Conservation (phyloP, 2,888 invertebrate genomes). For the Cryptus viduatorius region DNA sequence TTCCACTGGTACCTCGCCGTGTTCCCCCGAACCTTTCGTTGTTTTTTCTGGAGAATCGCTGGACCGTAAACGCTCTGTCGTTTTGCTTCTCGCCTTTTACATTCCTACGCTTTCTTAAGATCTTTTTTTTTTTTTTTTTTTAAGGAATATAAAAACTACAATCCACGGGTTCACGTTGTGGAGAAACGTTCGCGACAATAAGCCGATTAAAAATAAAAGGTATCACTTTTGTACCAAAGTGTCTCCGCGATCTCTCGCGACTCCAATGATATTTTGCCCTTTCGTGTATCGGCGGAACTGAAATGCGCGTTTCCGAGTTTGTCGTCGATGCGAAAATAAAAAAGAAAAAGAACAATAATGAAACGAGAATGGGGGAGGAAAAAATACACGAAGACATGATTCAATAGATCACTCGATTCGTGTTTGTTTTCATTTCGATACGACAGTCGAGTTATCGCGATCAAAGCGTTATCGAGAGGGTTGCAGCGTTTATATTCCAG, state of each 20-base stretch:
- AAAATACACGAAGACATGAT: constrained; percentile 9
- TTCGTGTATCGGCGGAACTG: background rate
- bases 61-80: constrained; percentile 27
- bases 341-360: background rate
- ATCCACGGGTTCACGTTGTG: background rate
- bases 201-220: constrained; percentile 12
- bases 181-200: background rate
- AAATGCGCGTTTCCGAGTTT: background rate
- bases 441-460: constrained; percentile 43
- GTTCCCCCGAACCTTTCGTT: background rate
- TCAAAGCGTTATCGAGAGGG: constrained; percentile 59
- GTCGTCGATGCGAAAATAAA: background rate
- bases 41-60: constrained; percentile 23
- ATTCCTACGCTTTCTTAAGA: background rate
- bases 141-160: background rate
- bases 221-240: background rate
- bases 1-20: constrained; percentile 18
- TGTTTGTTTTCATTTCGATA: constrained; percentile 47
- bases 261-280: background rate
- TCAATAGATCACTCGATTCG: constrained; percentile 31
- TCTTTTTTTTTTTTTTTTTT: background rate
- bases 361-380: background rate
- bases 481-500: constrained; percentile 38
- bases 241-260: background rate
- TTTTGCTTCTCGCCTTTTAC: constrained; percentile 9